Percentiles rank a stretch among this genome's conserved stretches.
phyloP scores from a whole-genome alignment of 2,113 vertebrate species.

The Thinocorus orbignyianus region DNA sequence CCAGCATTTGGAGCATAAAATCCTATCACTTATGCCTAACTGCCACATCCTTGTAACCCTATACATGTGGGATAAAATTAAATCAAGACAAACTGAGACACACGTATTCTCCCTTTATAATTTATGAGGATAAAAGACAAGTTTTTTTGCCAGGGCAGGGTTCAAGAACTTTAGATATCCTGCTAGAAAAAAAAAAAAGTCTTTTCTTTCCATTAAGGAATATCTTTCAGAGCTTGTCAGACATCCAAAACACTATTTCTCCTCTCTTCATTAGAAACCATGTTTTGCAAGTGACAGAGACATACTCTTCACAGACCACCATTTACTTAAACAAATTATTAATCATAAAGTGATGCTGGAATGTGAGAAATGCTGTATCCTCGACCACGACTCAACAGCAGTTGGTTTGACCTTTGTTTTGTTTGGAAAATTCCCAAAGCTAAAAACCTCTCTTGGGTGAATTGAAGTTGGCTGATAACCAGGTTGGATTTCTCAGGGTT shows the following conservation, averaged over 20 bases:
- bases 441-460: neutral
- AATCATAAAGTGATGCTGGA: constrained; percentile 2
- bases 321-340: constrained; percentile 17
- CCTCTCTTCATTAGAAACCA: neutral
- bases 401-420: constrained; percentile 4
- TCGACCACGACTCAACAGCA: neutral
- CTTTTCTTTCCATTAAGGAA: neutral
- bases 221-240: constrained; percentile 27
- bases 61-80: constrained; percentile 50
- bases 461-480: neutral
- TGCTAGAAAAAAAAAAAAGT: neutral
- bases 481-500: neutral
- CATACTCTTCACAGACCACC: neutral
- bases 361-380: neutral
- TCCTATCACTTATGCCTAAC: constrained; percentile 66
- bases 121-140: neutral
- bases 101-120: neutral
- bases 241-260: neutral
- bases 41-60: constrained; percentile 55
- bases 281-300: neutral
- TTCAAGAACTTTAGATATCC: constrained; percentile 25
- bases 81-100: constrained; percentile 2
- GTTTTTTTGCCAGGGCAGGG: neutral
- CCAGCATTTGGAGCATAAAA: constrained; percentile 72
- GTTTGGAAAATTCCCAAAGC: neutral